These are phyloP conservation scores for Macaria notata DNA, from an alignment of 2,888 invertebrate species.

Conservation along the genomic window DNA sequence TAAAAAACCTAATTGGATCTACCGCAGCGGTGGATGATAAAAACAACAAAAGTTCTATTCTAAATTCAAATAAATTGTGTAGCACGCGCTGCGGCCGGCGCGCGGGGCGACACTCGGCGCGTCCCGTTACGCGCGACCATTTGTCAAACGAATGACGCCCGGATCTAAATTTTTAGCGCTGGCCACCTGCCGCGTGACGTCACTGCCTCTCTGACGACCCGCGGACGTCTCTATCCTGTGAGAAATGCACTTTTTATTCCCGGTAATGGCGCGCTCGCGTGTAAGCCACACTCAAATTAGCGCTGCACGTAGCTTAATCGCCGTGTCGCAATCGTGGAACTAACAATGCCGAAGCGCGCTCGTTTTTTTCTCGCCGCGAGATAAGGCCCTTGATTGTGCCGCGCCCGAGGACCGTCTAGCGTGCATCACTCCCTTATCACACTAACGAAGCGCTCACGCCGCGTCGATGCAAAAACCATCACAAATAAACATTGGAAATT, in stretches of 20 bases:
- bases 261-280: constrained; percentile 65
- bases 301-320: constrained; percentile 58
- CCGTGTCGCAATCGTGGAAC: constrained; percentile 59
- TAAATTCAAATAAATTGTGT: constrained; percentile 52
- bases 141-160: constrained; percentile 70
- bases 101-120: constrained; percentile 40
- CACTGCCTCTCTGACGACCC: constrained; percentile 33
- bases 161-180: constrained; percentile 64
- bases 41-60: constrained; percentile 45
- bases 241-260: constrained; percentile 47
- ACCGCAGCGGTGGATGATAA: constrained; percentile 35
- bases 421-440: constrained; percentile 54
- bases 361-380: constrained; percentile 50
- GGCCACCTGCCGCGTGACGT: constrained; percentile 41
- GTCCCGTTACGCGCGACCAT: constrained; percentile 57
- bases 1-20: constrained; percentile 43
- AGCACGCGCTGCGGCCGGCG: constrained; percentile 45
- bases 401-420: constrained; percentile 43
- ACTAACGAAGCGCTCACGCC: constrained; percentile 36
- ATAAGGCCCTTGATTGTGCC: constrained; percentile 59
- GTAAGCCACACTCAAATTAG: constrained; percentile 61
- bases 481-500: constrained; percentile 10
- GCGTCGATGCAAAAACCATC: constrained; percentile 19
- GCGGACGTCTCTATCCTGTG: constrained; percentile 51
- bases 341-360: constrained; percentile 58